Evolutionary conservation across 2,888 invertebrate genomes (phyloP).

Genomic region (Ceriagrion tenellum): DNA sequence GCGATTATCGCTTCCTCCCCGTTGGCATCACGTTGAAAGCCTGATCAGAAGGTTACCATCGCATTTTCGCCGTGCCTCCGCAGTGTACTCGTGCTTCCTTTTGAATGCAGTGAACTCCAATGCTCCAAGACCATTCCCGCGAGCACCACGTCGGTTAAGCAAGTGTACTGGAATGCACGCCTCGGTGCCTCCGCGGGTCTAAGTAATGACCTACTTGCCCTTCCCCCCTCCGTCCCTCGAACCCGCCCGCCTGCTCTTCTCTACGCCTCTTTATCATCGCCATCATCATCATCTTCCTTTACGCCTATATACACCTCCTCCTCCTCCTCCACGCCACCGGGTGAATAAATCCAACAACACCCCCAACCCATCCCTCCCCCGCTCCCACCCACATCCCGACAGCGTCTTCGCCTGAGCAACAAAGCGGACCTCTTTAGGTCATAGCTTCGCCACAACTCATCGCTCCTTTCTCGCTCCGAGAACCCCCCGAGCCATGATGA

Average conservation of each 20-base stretch:
- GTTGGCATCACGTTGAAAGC: neutral
- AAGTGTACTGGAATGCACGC: slow-evolving; percentile 34
- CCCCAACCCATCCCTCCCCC: neutral
- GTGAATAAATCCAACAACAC: neutral
- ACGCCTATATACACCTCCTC: neutral
- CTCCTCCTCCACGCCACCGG: neutral
- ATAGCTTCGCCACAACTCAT: neutral
- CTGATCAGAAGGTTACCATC: neutral
- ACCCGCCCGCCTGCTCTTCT: neutral
- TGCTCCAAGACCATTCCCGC: neutral
- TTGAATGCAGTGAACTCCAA: neutral
- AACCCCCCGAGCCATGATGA: neutral
- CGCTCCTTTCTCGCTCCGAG: neutral
- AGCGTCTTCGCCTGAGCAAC: neutral
- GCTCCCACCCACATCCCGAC: too few relatives aligned
- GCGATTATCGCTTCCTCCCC: neutral
- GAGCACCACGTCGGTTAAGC: neutral
- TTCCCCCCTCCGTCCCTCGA: neutral
- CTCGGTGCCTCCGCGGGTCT: neutral
- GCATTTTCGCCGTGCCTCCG: neutral
- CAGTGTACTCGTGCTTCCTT: neutral
- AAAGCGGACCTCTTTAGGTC: neutral
- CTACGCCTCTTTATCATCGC: neutral
- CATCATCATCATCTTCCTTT: neutral
- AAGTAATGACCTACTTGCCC: slow-evolving; percentile 35